Conservation (phyloP, 2,888 invertebrate species). For the Noctua janthe region DNA sequence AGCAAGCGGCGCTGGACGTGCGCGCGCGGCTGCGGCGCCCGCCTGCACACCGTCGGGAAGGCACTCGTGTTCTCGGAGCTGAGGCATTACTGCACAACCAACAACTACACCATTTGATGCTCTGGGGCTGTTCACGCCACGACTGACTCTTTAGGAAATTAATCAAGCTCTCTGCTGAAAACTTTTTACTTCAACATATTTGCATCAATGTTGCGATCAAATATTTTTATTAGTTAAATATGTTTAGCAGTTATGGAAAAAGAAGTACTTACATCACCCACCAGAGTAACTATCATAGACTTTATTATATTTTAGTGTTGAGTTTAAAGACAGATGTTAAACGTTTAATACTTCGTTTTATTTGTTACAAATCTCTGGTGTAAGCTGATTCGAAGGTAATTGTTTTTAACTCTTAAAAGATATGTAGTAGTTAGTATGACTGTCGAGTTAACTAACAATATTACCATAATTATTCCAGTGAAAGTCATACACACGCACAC, state of each 20-base stretch:
- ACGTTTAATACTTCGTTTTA: slow-evolving; percentile 32
- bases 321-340: slow-evolving; percentile 20
- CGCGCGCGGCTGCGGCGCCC: slow-evolving; percentile 84
- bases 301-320: slow-evolving; percentile 20
- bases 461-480: slow-evolving; percentile 76
- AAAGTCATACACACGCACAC: slow-evolving; percentile 80
- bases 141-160: neutral
- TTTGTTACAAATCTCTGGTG: slow-evolving; percentile 39
- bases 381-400: slow-evolving; percentile 62
- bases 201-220: slow-evolving; percentile 18
- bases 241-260: neutral
- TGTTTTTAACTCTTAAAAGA: slow-evolving; percentile 39
- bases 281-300: slow-evolving; percentile 32
- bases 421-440: slow-evolving; percentile 4
- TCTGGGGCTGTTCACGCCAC: neutral
- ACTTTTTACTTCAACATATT: slow-evolving; percentile 1
- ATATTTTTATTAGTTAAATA: slow-evolving; percentile 6
- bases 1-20: slow-evolving; percentile 85
- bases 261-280: slow-evolving; percentile 47
- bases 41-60: slow-evolving; percentile 85
- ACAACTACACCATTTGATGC: slow-evolving; percentile 77
- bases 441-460: slow-evolving; percentile 56
- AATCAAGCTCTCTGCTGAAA: slow-evolving; percentile 20
- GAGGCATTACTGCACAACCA: slow-evolving; percentile 79
- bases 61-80: slow-evolving; percentile 83